Evolutionary conservation across 2,113 vertebrate species (phyloP).

Genomic region (Phocoena phocoena): DNA sequence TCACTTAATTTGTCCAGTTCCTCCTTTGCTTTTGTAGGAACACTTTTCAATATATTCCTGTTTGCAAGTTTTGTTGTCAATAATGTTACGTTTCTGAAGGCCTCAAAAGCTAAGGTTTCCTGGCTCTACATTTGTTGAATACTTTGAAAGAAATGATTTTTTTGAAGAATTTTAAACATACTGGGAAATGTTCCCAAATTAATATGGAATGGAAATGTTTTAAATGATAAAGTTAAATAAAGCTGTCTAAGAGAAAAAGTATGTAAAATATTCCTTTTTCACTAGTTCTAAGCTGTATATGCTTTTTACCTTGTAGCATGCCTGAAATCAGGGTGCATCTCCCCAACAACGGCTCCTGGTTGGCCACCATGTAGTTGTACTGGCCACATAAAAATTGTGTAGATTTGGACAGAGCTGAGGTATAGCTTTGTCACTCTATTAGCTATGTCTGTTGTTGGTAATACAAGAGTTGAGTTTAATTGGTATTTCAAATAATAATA

Average conservation of each 20-base stretch:
- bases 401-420: background rate
- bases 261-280: background rate
- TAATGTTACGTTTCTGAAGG: constrained; percentile 6
- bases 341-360: fast-evolving
- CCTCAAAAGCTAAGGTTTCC: background rate
- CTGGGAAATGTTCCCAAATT: constrained; percentile 43
- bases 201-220: background rate
- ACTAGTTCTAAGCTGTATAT: background rate
- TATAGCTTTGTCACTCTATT: background rate
- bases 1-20: constrained; percentile 33
- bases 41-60: constrained; percentile 18
- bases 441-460: fast-evolving
- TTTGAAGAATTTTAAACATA: background rate
- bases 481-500: background rate
- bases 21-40: background rate
- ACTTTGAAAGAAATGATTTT: background rate
- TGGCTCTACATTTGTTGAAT: background rate
- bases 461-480: background rate
- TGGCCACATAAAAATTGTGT: fast-evolving
- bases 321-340: background rate
- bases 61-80: constrained; percentile 32
- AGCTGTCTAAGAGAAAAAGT: background rate
- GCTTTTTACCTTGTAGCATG: background rate
- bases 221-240: background rate
- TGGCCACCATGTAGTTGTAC: fast-evolving